Evolutionary conservation across 2,888 invertebrate species (phyloP).

Genomic region (Lasioglossum figueresi): DNA sequence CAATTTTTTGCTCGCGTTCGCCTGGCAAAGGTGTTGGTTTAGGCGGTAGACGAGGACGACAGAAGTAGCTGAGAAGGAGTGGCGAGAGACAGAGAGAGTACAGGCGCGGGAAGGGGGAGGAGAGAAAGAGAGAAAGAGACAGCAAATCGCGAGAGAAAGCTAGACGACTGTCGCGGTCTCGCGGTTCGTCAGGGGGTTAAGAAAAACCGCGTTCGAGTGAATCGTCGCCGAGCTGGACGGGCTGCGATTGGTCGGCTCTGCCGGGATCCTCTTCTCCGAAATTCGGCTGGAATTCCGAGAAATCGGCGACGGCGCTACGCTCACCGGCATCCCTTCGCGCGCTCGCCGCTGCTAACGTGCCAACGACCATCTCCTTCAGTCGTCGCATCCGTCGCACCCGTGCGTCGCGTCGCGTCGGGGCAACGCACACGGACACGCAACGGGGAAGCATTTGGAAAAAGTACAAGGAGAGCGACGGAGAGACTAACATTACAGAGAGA

Average conservation of each 20-base stretch:
- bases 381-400: slow-evolving; percentile 45
- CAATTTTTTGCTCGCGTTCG: slow-evolving; percentile 65
- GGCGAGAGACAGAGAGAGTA: background rate
- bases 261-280: slow-evolving; percentile 62
- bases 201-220: slow-evolving; percentile 57
- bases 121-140: background rate
- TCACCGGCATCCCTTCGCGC: slow-evolving; percentile 54
- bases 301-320: slow-evolving; percentile 52
- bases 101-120: background rate
- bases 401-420: slow-evolving; percentile 39
- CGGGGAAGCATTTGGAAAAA: slow-evolving; percentile 10
- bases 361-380: slow-evolving; percentile 31
- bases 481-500: background rate
- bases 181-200: slow-evolving; percentile 41
- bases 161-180: slow-evolving; percentile 42
- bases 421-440: slow-evolving; percentile 8
- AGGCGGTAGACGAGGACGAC: slow-evolving; percentile 7
- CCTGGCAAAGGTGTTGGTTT: slow-evolving; percentile 44
- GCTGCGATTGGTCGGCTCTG: slow-evolving; percentile 51
- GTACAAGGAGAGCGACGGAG: slow-evolving; percentile 3
- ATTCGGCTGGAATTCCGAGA: slow-evolving; percentile 62
- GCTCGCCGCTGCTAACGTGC: slow-evolving; percentile 34
- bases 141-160: slow-evolving; percentile 25
- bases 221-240: slow-evolving; percentile 37
- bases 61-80: background rate